phyloP scores from a whole-genome alignment of 2,113 vertebrate species.

The Lophotis ruficrista region DNA sequence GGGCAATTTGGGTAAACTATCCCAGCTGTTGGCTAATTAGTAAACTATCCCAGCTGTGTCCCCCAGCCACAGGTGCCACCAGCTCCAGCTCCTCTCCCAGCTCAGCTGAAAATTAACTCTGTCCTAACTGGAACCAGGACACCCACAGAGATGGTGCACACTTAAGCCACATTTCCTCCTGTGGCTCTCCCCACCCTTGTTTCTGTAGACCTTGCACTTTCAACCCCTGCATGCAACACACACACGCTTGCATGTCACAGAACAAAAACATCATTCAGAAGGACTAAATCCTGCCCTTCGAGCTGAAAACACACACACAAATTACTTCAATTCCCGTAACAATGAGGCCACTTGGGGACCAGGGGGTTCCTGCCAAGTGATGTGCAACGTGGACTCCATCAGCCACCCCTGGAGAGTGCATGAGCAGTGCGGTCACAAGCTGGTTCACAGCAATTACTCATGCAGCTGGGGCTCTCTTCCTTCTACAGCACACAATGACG shows the following conservation, averaged over 20 bases:
- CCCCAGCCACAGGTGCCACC: too few species aligned
- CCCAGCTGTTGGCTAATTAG: too few species aligned
- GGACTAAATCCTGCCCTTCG: background rate
- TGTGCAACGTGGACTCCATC: background rate
- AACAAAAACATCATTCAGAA: background rate
- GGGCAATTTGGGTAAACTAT: too few species aligned
- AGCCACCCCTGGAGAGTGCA: background rate
- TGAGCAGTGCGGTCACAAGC: background rate
- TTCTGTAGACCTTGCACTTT: background rate
- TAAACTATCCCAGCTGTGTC: too few species aligned
- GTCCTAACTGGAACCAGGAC: too few species aligned
- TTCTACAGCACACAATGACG: background rate
- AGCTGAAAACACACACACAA: background rate
- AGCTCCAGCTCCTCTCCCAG: too few species aligned
- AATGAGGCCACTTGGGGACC: background rate
- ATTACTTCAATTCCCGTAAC: background rate
- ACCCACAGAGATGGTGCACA: background rate
- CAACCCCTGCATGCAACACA: background rate
- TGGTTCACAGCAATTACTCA: background rate
- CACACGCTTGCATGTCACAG: fast-evolving
- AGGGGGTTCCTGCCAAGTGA: background rate
- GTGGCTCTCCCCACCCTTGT: background rate
- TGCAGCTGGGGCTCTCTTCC: background rate
- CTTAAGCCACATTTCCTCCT: background rate
- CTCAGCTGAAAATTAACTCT: too few species aligned